A percentile compares a stretch with the other conserved stretches of the same genome.
Evolutionary conservation across 2,113 vertebrate genomes (phyloP).

Genomic region (Fulica atra): DNA sequence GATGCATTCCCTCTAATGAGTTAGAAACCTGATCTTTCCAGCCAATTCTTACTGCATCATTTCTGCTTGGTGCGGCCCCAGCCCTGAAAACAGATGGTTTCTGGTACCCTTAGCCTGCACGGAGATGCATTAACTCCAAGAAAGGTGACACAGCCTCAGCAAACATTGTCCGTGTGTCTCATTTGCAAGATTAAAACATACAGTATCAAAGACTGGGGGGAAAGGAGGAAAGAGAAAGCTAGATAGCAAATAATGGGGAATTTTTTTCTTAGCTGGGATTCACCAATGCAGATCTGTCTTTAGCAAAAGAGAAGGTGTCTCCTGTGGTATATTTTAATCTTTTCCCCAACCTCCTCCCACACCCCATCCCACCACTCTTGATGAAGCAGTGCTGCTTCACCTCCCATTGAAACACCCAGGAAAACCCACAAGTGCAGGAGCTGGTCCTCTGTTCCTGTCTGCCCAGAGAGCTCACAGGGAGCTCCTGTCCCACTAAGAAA

Average conservation of each 20-base stretch:
- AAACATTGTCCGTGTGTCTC: not conserved
- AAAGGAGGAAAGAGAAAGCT: not conserved
- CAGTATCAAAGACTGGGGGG: not conserved
- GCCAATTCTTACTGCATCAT: not conserved
- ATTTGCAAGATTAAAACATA: not conserved
- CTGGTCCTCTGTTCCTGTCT: not conserved
- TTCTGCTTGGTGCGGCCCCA: not conserved
- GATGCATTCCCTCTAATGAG: conserved; percentile 44
- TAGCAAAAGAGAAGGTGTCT: not conserved
- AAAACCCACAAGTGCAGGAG: not conserved
- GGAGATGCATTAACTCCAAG: not conserved
- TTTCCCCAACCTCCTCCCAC: not conserved
- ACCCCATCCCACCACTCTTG: not conserved
- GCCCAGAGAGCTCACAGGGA: not conserved
- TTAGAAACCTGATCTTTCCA: conserved; percentile 57
- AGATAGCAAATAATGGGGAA: not conserved
- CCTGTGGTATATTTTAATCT: fast-evolving
- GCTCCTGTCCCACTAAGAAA: not conserved
- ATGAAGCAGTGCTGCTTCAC: not conserved
- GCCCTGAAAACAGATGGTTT: not conserved
- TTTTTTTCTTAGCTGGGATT: not conserved
- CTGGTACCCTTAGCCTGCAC: not conserved
- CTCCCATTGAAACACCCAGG: not conserved
- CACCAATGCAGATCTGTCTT: not conserved
- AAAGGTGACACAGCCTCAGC: not conserved